phyloP scores from a whole-genome alignment of 1,140 invertebrate genomes.

The Caenorhabditis elegans region WBcel235 BX284605.5:3602001-3602500 shows the following conservation, averaged over 20 bases:
- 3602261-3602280: not conserved
- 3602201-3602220: not conserved
- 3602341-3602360: conserved; percentile 36
- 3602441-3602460: conserved; percentile 59
- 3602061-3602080: no score
- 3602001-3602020: no score
- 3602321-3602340: conserved; percentile 44
- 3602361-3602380: conserved; percentile 41
- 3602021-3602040: no score
- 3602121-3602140: conserved; percentile 52
- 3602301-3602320: conserved; percentile 16
- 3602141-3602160: conserved; percentile 52
- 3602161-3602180: conserved; percentile 54
- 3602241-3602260: conserved; percentile 24
- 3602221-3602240: not conserved
- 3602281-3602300: conserved; percentile 19
- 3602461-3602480: conserved; percentile 40
- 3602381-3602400: no score
- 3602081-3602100: no score
- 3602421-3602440: conserved; percentile 55
- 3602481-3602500: not conserved
- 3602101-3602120: not conserved
- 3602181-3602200: not conserved
- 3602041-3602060: no score
- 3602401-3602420: conserved; percentile 38